phyloP scores from a whole-genome alignment of 2,888 invertebrate species.

The Netelia melanura region DNA sequence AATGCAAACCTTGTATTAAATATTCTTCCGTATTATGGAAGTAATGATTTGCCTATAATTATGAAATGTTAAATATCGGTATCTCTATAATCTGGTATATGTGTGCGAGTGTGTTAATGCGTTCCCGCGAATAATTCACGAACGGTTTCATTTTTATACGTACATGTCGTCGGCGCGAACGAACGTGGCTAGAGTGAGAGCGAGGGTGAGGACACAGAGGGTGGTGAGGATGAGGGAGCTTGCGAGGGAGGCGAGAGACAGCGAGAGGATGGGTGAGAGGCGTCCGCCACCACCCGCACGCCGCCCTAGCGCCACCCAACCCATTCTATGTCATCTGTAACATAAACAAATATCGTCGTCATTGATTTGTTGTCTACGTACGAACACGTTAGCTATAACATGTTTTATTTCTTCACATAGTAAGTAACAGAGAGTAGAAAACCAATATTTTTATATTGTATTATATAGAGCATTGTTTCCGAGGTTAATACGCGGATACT shows the following conservation, averaged over 20 bases:
- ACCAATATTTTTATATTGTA: too few species aligned
- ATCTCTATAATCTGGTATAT: constrained; percentile 46
- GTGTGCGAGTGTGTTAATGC: constrained; percentile 22
- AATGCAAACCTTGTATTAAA: constrained; percentile 37
- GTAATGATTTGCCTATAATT: constrained; percentile 44
- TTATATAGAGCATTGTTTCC: too few species aligned
- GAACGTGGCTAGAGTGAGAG: constrained; percentile 82
- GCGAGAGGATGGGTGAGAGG: constrained; percentile 84
- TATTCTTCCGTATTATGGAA: background rate
- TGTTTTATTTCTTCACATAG: too few species aligned
- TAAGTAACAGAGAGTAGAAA: too few species aligned
- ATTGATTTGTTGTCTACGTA: background rate
- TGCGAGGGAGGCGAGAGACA: constrained; percentile 84
- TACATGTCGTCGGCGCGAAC: constrained; percentile 84
- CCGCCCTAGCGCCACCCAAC: constrained; percentile 94
- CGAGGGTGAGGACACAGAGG: constrained; percentile 82
- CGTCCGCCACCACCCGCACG: constrained; percentile 85
- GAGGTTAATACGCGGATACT: too few species aligned
- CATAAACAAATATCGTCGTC: constrained; percentile 74
- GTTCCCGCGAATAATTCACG: constrained; percentile 1
- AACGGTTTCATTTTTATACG: constrained; percentile 73
- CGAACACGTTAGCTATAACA: too few species aligned
- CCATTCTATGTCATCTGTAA: constrained; percentile 97
- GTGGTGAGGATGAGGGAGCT: constrained; percentile 82
- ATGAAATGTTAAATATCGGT: constrained; percentile 30